Percentiles rank a stretch among this genome's conserved stretches.
Conservation (phyloP, 1,140 invertebrate species). For the Caerostris extrusa region DNA sequence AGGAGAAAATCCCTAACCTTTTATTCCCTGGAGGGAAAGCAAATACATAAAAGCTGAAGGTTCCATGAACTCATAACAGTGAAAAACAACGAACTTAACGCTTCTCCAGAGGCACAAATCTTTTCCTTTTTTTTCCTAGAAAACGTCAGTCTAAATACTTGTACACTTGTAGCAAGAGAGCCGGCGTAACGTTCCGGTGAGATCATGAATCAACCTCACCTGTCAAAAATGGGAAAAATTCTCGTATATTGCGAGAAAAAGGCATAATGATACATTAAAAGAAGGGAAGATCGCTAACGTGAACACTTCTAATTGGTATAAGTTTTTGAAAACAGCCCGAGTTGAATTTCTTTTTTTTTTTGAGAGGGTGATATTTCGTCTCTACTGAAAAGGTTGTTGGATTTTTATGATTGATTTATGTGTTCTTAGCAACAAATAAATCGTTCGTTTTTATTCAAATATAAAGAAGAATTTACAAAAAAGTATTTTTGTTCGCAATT, state of each 20-base stretch:
- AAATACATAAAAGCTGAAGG: neutral
- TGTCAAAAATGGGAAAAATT: neutral
- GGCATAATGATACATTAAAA: neutral
- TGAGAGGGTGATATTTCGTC: no score
- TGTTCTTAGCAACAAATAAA: no score
- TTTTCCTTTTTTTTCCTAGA: neutral
- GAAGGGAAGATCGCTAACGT: neutral
- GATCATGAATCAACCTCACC: neutral
- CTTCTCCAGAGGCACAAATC: neutral
- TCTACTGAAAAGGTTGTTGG: no score
- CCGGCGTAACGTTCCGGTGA: neutral
- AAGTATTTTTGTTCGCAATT: no score
- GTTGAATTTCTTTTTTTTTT: no score
- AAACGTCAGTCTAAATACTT: conserved; percentile 9
- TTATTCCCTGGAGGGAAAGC: neutral
- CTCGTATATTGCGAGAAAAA: neutral
- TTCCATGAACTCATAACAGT: neutral
- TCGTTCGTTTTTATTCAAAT: no score
- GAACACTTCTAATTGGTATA: neutral
- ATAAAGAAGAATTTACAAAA: no score
- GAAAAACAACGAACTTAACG: neutral
- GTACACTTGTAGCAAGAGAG: neutral
- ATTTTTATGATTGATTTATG: no score
- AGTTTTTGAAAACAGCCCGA: no score
- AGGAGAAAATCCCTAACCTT: neutral